Evolutionary conservation across 2,113 vertebrate genomes (phyloP).

Genomic region (Mustela nigripes): DNA sequence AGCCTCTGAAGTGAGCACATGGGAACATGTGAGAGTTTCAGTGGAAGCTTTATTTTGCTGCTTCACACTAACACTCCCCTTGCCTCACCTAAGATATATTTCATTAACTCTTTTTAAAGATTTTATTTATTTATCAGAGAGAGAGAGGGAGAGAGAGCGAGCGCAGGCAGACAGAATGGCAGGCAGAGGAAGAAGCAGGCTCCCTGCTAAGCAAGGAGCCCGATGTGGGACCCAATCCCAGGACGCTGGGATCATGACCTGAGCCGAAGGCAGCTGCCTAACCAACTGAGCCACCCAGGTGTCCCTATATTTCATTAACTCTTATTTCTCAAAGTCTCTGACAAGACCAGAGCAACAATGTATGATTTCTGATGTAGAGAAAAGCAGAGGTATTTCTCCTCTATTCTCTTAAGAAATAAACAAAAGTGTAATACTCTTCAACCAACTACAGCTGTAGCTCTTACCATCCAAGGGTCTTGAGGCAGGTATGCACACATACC

Average conservation of each 20-base stretch:
- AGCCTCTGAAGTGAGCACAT: background rate
- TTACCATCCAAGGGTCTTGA: no score
- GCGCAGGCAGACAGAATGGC: no score
- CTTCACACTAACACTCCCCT: background rate
- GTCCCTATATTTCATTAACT: background rate
- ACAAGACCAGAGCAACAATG: background rate
- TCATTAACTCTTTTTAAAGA: background rate
- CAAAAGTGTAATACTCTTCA: background rate
- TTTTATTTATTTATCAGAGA: no score
- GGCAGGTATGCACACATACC: fast-evolving
- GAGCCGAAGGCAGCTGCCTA: no score
- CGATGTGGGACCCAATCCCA: no score
- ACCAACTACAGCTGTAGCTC: background rate
- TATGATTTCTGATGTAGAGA: background rate
- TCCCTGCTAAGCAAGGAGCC: no score
- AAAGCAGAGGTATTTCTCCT: background rate
- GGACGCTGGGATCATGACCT: no score
- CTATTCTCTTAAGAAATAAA: background rate
- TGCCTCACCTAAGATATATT: background rate
- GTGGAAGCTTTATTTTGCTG: background rate
- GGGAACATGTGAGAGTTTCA: background rate
- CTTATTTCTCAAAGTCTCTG: background rate
- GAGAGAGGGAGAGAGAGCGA: no score
- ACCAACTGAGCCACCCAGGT: no score
- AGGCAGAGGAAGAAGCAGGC: no score